These are phyloP conservation scores for Megatriorchis doriae DNA, from an alignment of 2,113 vertebrate genomes.

Conservation along the genomic window DNA sequence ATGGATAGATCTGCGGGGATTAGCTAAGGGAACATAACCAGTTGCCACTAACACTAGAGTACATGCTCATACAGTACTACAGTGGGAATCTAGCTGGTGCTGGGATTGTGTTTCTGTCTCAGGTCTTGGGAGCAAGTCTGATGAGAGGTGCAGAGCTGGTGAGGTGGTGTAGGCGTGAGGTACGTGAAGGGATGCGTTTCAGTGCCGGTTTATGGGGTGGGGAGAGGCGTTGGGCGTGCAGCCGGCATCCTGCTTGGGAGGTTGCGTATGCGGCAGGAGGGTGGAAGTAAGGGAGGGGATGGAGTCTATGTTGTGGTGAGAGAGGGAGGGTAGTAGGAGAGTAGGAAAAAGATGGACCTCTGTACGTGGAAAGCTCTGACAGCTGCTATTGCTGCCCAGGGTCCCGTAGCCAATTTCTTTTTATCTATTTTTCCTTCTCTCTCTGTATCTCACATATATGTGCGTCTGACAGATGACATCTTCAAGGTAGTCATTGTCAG, in stretches of 20 bases:
- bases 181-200: not conserved
- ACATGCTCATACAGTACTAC: not conserved
- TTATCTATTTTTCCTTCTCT: not conserved
- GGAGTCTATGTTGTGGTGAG: not conserved
- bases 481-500: not conserved
- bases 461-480: not conserved
- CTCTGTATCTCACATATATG: too few species aligned
- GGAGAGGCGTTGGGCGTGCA: not conserved
- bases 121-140: not conserved
- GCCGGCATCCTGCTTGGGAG: not conserved
- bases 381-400: not conserved
- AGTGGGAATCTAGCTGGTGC: not conserved
- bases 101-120: not conserved
- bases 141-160: not conserved
- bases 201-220: not conserved
- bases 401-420: not conserved
- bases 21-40: not conserved
- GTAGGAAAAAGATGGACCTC: not conserved
- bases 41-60: not conserved
- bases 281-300: not conserved
- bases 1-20: not conserved
- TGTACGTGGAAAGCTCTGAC: not conserved
- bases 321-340: not conserved
- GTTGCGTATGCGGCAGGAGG: not conserved
- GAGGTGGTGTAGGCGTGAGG: not conserved